Evolutionary conservation across 2,113 vertebrate species (phyloP).

Genomic region (Tetraodon nigroviridis): DNA sequence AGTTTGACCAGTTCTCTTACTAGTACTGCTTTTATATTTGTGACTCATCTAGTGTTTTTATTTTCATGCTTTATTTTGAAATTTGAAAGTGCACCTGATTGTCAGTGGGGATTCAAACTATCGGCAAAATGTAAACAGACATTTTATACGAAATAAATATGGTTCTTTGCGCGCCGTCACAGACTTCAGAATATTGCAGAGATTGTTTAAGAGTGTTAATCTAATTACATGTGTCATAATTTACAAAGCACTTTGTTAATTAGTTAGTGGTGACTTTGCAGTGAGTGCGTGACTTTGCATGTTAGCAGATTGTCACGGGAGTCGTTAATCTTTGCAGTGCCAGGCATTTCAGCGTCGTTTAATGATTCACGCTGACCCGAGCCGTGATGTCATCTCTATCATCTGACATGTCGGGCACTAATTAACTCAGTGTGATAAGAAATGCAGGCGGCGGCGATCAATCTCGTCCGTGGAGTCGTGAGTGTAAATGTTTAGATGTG

Average conservation of each 20-base stretch:
- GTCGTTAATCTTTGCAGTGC: neutral
- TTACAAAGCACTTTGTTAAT: neutral
- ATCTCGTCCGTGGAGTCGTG: slow-evolving; percentile 32
- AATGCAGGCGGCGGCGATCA: slow-evolving; percentile 29
- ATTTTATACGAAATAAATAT: no score
- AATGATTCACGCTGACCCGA: slow-evolving; percentile 24
- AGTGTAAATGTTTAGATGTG: slow-evolving; percentile 64
- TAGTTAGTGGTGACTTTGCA: neutral
- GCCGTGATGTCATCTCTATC: slow-evolving; percentile 28
- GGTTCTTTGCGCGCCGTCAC: no score
- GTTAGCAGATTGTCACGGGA: slow-evolving; percentile 1
- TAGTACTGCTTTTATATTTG: no score
- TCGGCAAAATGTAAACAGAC: no score
- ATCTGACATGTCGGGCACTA: slow-evolving; percentile 24
- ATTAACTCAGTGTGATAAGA: slow-evolving; percentile 49
- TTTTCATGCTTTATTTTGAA: no score
- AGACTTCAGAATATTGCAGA: no score
- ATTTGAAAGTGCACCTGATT: no score
- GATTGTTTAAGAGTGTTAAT: neutral
- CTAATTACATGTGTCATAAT: slow-evolving; percentile 1
- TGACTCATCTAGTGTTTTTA: no score
- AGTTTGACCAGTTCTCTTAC: slow-evolving; percentile 13
- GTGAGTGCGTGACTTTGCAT: neutral
- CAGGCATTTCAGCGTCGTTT: slow-evolving; percentile 4
- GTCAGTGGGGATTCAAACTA: no score